Evolutionary conservation across 2,797 vertebrate genomes (phyloP).

Genomic region (Paramormyrops hopkinsi): DNA sequence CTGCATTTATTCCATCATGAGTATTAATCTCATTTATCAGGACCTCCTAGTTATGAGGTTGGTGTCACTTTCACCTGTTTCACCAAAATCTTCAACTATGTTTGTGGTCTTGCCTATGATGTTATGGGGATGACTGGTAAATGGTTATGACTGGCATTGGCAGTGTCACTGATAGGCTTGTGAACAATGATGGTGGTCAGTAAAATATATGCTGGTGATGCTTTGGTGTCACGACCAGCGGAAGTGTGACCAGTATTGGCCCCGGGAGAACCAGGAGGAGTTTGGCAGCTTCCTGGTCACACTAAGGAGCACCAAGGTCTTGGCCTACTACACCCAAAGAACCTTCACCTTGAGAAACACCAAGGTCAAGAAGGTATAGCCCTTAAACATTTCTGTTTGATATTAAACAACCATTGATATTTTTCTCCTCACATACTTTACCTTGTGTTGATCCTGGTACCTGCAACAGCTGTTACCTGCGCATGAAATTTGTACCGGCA

Average conservation of each 20-base stretch:
- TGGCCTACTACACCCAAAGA: conserved; percentile 85
- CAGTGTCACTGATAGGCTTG: background rate
- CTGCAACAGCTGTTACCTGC: background rate
- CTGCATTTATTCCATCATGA: background rate
- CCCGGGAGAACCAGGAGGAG: conserved; percentile 81
- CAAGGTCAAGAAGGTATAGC: conserved; percentile 78
- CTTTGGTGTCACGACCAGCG: conserved; percentile 61
- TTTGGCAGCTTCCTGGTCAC: conserved; percentile 83
- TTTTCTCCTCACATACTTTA: background rate
- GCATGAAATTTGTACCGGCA: background rate
- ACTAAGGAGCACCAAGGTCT: conserved; percentile 68
- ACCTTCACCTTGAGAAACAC: conserved; percentile 80
- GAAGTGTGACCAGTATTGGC: conserved; percentile 99
- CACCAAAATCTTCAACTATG: background rate
- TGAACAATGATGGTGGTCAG: background rate
- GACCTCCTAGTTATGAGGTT: background rate
- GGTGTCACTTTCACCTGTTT: background rate
- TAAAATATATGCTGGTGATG: background rate
- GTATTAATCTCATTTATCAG: background rate
- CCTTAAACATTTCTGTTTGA: background rate
- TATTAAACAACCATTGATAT: background rate
- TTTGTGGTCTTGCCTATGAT: background rate
- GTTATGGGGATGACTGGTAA: background rate
- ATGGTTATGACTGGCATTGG: background rate
- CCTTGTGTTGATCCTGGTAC: background rate